Evolutionary conservation across 2,113 vertebrate species (phyloP).

Genomic region (Turnix velox): DNA sequence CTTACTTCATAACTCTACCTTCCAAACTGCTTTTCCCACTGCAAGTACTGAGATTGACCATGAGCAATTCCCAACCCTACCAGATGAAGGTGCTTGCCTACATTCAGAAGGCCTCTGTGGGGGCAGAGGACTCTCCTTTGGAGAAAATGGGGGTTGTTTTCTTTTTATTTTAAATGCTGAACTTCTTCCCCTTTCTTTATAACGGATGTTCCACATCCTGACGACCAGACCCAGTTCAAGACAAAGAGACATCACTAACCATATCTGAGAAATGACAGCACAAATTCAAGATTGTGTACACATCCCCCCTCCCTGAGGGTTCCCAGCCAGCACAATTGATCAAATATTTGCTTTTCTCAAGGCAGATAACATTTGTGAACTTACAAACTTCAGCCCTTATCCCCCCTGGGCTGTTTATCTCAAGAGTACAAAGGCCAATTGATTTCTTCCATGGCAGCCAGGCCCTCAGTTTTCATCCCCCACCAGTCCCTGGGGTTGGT

Average conservation of each 20-base stretch:
- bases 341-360: constrained; percentile 43
- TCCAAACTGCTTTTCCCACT: not conserved
- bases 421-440: constrained; percentile 23
- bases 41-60: not conserved
- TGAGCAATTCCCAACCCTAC: not conserved
- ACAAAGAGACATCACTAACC: not conserved
- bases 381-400: constrained; percentile 3
- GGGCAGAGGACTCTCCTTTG: not conserved
- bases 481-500: not conserved
- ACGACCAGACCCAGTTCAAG: not conserved
- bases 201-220: not conserved
- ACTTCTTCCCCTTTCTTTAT: not conserved
- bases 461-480: not conserved
- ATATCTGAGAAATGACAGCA: not conserved
- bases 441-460: not conserved
- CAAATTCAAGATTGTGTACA: not conserved
- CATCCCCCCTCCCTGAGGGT: not conserved
- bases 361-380: constrained; percentile 4
- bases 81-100: not conserved
- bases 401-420: constrained; percentile 9
- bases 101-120: not conserved
- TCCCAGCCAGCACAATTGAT: not conserved
- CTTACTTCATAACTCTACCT: not conserved
- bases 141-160: not conserved
- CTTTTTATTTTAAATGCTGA: not conserved